Evolutionary conservation across 2,888 invertebrate species (phyloP), one percentile per base, ranked within the genome.

Genomic region (Andricus curvator): DNA sequence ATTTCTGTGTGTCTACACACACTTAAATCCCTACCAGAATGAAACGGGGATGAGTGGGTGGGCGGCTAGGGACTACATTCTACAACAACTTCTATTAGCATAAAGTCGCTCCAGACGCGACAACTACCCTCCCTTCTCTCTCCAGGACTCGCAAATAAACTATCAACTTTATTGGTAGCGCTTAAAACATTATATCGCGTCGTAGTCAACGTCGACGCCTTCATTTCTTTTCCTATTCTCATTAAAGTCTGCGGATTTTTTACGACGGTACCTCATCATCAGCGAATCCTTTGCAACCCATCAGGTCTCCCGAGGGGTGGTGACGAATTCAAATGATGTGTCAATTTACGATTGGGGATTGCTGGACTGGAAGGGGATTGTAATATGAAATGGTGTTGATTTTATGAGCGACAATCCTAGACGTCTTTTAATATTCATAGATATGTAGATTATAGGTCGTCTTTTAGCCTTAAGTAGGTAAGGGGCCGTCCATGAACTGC

Each of bases 51-150:
- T 74, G 78, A 67, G 81, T 79, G 81, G 79, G 82, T 79, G 81
- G 79, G 82, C 81, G 81, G 81, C 85, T 80, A 81, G 83, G 82
- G 85, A 80, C 81, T 81, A 80, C 82, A 82, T 84, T 87, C 85
- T 86, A 83, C 86, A 88, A 87, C 87, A 88, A 88, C 87, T 88
- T 88, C 88, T 89, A 89, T 89, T 88, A 89, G 88, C 89, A 89
- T 89, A 89, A 89, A 88, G 88, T 88, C 88, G 86, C 82, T 88
- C 86, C 88, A 87, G 88, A 88, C 88, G 87, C 87, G 88, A 87
- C 88, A 88, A 88, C 87, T 86, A 86, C 86, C 84, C 85, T 83
- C 82, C 84, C 85, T 83, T 82, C 83, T 82, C 77, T 70, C 84
- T 81, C 78, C 74, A 81, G 64, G 80, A 84, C 81, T 83, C 82